phyloP scores from a whole-genome alignment of 2,888 invertebrate genomes.

The Podotricha telesiphe region DNA sequence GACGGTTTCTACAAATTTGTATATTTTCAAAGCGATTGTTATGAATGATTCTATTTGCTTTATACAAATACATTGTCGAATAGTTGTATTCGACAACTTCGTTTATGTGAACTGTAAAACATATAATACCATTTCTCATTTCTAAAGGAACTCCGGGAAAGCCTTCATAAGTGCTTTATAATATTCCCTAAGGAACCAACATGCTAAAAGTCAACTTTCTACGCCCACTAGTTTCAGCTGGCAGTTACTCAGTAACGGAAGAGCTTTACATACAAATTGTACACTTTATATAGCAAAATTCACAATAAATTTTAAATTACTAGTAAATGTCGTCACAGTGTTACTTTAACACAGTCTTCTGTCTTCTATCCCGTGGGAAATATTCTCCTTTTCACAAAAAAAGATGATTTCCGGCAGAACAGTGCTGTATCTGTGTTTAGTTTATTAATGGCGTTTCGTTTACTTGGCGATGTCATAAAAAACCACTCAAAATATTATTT shows the following conservation, averaged over 20 bases:
- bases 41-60: neutral
- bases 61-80: too few species aligned
- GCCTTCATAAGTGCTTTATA: too few species aligned
- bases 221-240: too few species aligned
- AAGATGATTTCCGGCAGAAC: neutral
- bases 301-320: slow-evolving; percentile 4
- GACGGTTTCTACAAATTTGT: neutral
- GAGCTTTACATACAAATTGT: neutral
- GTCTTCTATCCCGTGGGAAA: slow-evolving; percentile 1
- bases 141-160: too few species aligned
- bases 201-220: too few species aligned
- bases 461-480: neutral
- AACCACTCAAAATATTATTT: neutral
- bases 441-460: neutral
- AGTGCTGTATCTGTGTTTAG: neutral
- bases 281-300: neutral
- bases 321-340: neutral
- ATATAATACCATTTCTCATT: too few species aligned
- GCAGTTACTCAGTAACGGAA: too few species aligned
- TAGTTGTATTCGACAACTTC: too few species aligned
- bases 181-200: too few species aligned
- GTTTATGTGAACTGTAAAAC: too few species aligned
- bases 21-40: neutral
- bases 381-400: slow-evolving; percentile 4
- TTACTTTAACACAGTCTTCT: slow-evolving; percentile 10